Conservation (phyloP, 2,797 vertebrate species). For the Mareca strepera region DNA sequence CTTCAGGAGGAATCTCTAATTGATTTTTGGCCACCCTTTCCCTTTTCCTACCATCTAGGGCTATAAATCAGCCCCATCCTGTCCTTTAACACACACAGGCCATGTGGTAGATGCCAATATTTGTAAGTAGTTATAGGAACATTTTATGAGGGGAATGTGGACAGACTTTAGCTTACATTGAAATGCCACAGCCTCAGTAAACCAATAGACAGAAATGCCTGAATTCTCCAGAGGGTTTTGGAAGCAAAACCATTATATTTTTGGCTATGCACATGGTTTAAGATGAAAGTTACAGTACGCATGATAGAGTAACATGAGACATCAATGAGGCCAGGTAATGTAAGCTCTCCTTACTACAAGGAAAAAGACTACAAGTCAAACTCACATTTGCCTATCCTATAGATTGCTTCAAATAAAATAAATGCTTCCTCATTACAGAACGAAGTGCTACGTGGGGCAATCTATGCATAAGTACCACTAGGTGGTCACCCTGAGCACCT, state of each 20-base stretch:
- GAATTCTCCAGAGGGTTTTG: not conserved
- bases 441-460: not conserved
- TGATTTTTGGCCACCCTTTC: not conserved
- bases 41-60: not conserved
- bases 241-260: not conserved
- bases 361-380: not conserved
- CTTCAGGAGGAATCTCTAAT: not conserved
- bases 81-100: not conserved
- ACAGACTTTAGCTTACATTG: not conserved
- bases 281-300: not conserved
- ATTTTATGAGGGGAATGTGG: not conserved
- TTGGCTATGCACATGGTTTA: not conserved
- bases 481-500: not conserved
- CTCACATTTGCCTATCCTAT: not conserved
- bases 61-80: not conserved
- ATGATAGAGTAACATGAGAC: rapidly evolving
- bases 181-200: not conserved
- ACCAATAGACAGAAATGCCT: not conserved
- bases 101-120: not conserved
- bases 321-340: not conserved
- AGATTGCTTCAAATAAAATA: not conserved
- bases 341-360: not conserved
- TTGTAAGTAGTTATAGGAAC: not conserved
- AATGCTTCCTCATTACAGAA: not conserved
- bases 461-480: not conserved